Evolutionary conservation across 2,797 vertebrate genomes (phyloP).

Genomic region (Acanthurus lineatus): DNA sequence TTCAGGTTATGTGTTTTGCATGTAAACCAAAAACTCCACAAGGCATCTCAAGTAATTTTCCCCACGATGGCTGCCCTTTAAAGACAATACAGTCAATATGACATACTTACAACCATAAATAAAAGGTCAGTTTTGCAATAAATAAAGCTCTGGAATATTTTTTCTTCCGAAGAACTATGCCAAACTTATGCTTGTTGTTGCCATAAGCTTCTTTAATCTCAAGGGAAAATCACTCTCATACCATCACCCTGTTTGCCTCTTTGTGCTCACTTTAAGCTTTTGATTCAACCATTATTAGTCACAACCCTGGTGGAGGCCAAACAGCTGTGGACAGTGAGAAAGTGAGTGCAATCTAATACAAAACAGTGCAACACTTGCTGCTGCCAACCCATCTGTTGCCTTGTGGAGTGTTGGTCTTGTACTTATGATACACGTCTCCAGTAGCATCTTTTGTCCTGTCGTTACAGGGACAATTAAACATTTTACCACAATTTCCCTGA

Average conservation of each 20-base stretch:
- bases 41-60: neutral
- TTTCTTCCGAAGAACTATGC: too few relatives aligned
- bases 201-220: too few relatives aligned
- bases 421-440: neutral
- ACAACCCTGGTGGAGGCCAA: conserved; percentile 35
- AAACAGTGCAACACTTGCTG: neutral
- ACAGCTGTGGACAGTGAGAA: conserved; percentile 29
- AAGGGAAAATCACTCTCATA: too few relatives aligned
- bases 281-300: neutral
- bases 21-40: neutral
- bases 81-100: neutral
- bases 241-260: too few relatives aligned
- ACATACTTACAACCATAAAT: neutral
- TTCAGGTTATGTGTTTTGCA: too few relatives aligned
- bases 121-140: neutral
- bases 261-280: conserved; percentile 11
- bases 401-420: neutral
- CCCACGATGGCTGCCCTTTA: neutral
- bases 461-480: too few relatives aligned
- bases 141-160: too few relatives aligned
- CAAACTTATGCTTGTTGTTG: too few relatives aligned
- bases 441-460: too few relatives aligned
- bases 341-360: conserved; percentile 1
- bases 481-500: too few relatives aligned
- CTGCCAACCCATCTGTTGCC: conserved; percentile 11